Conservation (phyloP, 2,888 invertebrate species). For the Acrocyrtus sp. region DNA sequence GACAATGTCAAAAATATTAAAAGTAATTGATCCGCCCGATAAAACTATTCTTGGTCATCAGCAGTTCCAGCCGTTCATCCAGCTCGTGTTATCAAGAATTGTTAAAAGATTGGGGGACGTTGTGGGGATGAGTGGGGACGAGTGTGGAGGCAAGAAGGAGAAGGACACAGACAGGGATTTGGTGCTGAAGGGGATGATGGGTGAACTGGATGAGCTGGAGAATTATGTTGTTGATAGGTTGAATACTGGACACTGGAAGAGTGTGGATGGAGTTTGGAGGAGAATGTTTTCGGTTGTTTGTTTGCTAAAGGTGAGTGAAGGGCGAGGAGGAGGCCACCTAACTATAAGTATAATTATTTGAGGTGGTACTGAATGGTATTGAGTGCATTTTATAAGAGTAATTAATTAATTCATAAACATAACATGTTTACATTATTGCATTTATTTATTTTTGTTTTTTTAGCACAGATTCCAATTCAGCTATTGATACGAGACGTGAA, state of each 20-base stretch:
- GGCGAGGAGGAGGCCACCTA: neutral
- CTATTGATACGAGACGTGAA: neutral
- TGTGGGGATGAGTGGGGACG: no score
- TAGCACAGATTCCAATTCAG: slow-evolving; percentile 1
- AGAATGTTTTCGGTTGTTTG: slow-evolving; percentile 74
- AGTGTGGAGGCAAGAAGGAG: no score
- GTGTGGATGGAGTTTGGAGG: slow-evolving; percentile 75
- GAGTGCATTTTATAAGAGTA: neutral
- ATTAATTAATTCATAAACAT: neutral
- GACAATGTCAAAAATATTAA: no score
- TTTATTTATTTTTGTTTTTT: neutral
- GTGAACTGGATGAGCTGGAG: neutral
- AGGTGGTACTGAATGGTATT: neutral
- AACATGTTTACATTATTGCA: no score
- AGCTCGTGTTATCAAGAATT: no score
- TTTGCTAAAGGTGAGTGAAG: slow-evolving; percentile 71
- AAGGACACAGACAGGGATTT: no score
- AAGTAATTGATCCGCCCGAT: no score
- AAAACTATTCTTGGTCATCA: no score
- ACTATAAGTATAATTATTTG: neutral
- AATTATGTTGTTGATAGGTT: slow-evolving; percentile 74
- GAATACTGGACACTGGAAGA: slow-evolving; percentile 92
- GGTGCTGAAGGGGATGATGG: neutral
- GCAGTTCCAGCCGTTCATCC: no score
- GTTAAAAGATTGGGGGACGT: no score